Base-by-base conservation (phyloP, 2,888 invertebrate genomes). In the Lithophane ornitopus region DNA sequence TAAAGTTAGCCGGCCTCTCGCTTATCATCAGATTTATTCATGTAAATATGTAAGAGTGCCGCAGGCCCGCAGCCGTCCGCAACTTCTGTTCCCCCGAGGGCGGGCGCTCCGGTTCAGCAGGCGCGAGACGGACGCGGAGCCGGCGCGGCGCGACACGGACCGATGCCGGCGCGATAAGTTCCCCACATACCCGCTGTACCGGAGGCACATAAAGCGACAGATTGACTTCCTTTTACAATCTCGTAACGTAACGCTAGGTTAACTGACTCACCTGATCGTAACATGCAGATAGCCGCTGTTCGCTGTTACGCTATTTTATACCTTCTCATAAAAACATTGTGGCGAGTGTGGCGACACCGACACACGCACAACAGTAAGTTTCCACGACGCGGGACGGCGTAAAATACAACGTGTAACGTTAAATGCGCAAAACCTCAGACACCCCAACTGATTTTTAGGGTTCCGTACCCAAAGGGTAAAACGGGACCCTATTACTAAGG, bases 181-280 rank as follows among this genome's bases (percentile, higher is more conserved):
- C 6, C 62, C 59, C 41, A 2, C 49, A 1, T 22, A 0, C 16
- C 19, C 22, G 22, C 34, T 19, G 39, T 14, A 39, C 28, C n/a
- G 54, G 54, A 11, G 26, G 41, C n/a, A 41, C 67, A 28, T 78
- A 34, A 46, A 63, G 63, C 58, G 52, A 28, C 54, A 28, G 52
- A 59, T 41, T 59, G 54, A 69, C 76, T 82, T 76, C 77, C 66
- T 65, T 83, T 83, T 84, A 82, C 71, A 81, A 83, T 65, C 65
- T 66, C 69, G 74, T 84, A 79, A 69, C 71, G 62, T 70, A 66
- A n/a, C 54, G 70, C 76, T 46, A 68, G 72, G 68, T 67, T 39
- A 58, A 44, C 59, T 62, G 39, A 68, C 67, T 73, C 67, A 86
- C 79, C 82, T 78, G 85, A 84, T 86, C 82, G 68, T 67, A 71